Evolutionary conservation across 2,113 vertebrate species (phyloP), one percentile per base, ranked within the genome.

Genomic region (Machaerirhynchus nigripectus): DNA sequence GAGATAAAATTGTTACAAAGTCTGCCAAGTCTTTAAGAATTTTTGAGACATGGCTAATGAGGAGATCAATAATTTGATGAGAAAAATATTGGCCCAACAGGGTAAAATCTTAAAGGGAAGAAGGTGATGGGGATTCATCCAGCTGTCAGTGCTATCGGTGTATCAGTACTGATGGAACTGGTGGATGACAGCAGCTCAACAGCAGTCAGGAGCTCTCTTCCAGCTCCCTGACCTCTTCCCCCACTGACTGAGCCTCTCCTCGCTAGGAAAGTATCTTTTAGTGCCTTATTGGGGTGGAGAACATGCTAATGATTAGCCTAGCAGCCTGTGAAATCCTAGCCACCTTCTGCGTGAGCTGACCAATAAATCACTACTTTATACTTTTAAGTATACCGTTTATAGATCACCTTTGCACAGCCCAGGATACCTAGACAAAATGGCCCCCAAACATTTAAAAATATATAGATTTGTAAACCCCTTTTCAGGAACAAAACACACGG

Each of bases 391-490:
- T 55, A 46, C 26, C 73, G 6, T 78, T 76, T 80, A 50, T 5
- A 59, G 14, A 39, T 37, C 18, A 30, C 26, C 42, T 90, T 55
- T 63, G 39, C 33, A 68, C 17, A 88, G 22, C 26, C 33, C 68
- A 86, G 17, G 57, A 10, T 20, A 61, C 23, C 11, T 37, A 59
- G 83, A 61, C 3, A 69, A 74, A 78, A 27, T 39, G 21, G 0
- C 3, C 19, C 4, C 26, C 14, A 39, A 79, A 55, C 12, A 40
- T 23, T 57, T 24, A 18, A 93, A 83, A 84, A 33, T 28, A 49
- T 1, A 3, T 11, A 33, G 14, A 47, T 16, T 13, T 49, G 7
- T 40, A 37, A 5, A 5, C 1, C 2, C 18, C 19, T 52, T 77
- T 64, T 31, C 13, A 76, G 47, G 44, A 92, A 37, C 8, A 74